Conservation (phyloP, 1,140 invertebrate species). For the Palaemon carinicauda region DNA sequence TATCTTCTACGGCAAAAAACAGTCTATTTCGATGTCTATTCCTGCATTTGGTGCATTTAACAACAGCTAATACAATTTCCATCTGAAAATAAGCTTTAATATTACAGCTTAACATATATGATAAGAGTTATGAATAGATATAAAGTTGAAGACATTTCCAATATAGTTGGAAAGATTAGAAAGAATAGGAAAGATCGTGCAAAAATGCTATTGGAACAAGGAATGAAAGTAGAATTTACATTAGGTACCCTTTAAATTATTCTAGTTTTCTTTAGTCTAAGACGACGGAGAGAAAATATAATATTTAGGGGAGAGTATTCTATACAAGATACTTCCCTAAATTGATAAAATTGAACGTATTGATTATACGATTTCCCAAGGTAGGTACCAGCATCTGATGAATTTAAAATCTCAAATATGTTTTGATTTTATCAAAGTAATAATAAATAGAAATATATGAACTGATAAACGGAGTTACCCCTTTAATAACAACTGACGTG, state of each 20-base stretch:
- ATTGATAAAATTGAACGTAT: too few relatives aligned
- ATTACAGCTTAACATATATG: conserved; percentile 40
- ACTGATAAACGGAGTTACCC: background rate
- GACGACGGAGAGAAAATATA: background rate
- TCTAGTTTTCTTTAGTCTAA: background rate
- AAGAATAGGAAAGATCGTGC: background rate
- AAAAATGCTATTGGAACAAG: conserved; percentile 15
- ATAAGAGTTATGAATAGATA: conserved; percentile 23
- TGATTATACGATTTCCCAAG: too few relatives aligned
- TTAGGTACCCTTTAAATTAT: background rate
- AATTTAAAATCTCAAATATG: background rate
- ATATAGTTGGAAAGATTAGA: background rate
- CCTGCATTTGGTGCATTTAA: conserved; percentile 6
- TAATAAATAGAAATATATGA: background rate
- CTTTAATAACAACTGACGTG: background rate
- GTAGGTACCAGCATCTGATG: too few relatives aligned
- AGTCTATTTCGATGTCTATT: conserved; percentile 37
- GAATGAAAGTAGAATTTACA: background rate
- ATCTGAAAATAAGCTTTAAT: conserved; percentile 44
- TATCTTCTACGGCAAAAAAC: conserved; percentile 29
- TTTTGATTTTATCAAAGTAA: background rate
- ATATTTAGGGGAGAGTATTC: too few relatives aligned
- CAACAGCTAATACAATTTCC: conserved; percentile 43
- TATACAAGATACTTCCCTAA: too few relatives aligned
- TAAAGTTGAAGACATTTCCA: background rate